A percentile compares a stretch with the other conserved stretches of the same genome.
These are phyloP conservation scores for Trimorus sp. DNA, from an alignment of 2,888 invertebrate genomes.

Conservation along the genomic window DNA sequence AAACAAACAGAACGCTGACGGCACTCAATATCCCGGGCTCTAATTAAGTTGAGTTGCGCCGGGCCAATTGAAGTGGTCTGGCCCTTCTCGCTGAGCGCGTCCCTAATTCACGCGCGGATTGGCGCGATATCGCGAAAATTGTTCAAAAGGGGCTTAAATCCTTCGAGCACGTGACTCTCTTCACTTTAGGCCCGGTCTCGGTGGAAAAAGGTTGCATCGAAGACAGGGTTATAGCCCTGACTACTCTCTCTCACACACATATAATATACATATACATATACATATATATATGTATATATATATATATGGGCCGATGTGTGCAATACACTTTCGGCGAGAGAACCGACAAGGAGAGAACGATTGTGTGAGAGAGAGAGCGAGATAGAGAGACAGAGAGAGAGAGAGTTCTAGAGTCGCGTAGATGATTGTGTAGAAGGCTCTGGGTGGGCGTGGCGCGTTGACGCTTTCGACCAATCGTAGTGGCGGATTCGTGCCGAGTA, in stretches of 20 bases:
- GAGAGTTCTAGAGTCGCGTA: conserved; percentile 54
- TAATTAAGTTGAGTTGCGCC: conserved; percentile 47
- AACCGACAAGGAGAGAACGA: background rate
- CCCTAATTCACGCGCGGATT: conserved; percentile 58
- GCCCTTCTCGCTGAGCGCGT: conserved; percentile 53
- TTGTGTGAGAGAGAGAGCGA: conserved; percentile 19
- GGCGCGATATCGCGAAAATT: conserved; percentile 54
- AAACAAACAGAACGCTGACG: conserved; percentile 44
- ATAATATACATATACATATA: background rate
- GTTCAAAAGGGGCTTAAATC: conserved; percentile 35
- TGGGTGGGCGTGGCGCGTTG: conserved; percentile 75
- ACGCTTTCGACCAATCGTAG: conserved; percentile 80
- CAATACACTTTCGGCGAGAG: background rate
- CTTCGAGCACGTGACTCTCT: conserved; percentile 47
- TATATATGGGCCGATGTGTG: too few relatives aligned
- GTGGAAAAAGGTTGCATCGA: conserved; percentile 29
- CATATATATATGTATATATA: background rate
- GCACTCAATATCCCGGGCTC: conserved; percentile 35
- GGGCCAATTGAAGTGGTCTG: conserved; percentile 48
- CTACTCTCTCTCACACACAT: background rate
- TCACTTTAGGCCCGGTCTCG: conserved; percentile 34
- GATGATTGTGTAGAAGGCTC: conserved; percentile 62
- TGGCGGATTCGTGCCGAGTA: conserved; percentile 76
- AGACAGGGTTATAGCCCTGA: conserved; percentile 25
- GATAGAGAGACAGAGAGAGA: conserved; percentile 27